Percentiles rank a stretch among this genome's conserved stretches.
Conservation (phyloP, 2,888 invertebrate species). For the Clitarchus hookeri region DNA sequence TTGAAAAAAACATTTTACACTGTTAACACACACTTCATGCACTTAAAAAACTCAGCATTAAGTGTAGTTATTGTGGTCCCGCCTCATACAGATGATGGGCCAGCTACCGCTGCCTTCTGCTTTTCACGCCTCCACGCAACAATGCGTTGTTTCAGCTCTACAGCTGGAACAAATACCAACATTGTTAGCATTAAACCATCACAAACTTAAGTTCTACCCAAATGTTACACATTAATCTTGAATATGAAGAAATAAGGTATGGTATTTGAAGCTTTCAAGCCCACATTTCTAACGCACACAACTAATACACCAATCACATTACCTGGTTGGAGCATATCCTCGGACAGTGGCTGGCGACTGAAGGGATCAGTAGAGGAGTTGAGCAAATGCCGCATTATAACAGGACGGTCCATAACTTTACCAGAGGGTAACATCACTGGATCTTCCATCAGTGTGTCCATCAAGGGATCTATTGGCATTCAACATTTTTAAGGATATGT, state of each 20-base stretch:
- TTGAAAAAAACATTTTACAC: neutral
- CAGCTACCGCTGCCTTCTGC: conserved; percentile 50
- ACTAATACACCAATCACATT: conserved; percentile 43
- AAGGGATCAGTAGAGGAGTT: conserved; percentile 98
- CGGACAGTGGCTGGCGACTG: conserved; percentile 92
- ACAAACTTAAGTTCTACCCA: conserved; percentile 28
- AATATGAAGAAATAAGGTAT: too few species aligned
- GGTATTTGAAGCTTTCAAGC: too few species aligned
- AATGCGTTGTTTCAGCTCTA: conserved; percentile 85
- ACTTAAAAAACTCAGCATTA: neutral
- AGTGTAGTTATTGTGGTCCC: too few species aligned
- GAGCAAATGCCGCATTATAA: conserved; percentile 89
- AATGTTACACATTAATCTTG: neutral
- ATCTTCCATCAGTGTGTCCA: conserved; percentile 97
- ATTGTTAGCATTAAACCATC: neutral
- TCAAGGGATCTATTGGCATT: conserved; percentile 81
- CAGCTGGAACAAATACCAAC: conserved; percentile 61
- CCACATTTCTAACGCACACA: too few species aligned
- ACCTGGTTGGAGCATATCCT: conserved; percentile 92
- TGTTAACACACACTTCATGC: neutral
- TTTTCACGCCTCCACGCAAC: conserved; percentile 85
- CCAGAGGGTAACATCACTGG: conserved; percentile 92
- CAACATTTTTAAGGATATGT: neutral
- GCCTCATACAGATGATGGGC: conserved; percentile 27
- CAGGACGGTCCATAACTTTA: conserved; percentile 90